Evolutionary conservation across 2,797 vertebrate species (phyloP).

Genomic region (Zonotrichia albicollis): DNA sequence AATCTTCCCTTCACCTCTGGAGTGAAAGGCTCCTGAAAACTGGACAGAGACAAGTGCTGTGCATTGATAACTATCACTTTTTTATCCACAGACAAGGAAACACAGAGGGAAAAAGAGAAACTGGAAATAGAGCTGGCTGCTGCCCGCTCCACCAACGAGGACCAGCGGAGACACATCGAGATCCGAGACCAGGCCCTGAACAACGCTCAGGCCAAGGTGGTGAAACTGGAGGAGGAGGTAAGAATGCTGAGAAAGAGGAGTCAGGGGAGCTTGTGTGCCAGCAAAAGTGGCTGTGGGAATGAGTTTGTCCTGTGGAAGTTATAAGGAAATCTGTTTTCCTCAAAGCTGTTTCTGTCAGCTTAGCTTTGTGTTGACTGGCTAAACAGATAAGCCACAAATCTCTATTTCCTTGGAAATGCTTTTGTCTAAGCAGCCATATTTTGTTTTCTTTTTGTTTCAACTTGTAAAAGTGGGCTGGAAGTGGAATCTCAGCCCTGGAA

Average conservation of each 20-base stretch:
- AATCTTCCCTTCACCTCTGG: background rate
- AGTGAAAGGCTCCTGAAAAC: background rate
- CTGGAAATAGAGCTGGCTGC: constrained; percentile 91
- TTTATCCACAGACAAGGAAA: constrained; percentile 88
- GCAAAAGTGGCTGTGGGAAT: background rate
- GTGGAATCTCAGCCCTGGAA: constrained; percentile 1
- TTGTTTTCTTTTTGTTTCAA: constrained; percentile 4
- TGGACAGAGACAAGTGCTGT: background rate
- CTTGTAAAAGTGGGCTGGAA: constrained; percentile 20
- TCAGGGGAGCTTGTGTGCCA: background rate
- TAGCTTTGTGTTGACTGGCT: constrained; percentile 15
- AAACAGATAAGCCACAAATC: constrained; percentile 34
- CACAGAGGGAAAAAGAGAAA: constrained; percentile 92
- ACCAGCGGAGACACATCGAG: constrained; percentile 96
- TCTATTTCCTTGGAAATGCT: constrained; percentile 21
- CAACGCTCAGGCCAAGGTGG: constrained; percentile 96
- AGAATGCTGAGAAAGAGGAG: constrained; percentile 7
- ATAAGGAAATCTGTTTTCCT: background rate
- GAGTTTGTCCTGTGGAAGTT: background rate
- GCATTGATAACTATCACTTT: background rate
- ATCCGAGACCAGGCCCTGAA: constrained; percentile 97
- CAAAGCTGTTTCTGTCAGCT: background rate
- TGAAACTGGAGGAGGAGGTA: constrained; percentile 98
- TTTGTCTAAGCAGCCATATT: background rate
- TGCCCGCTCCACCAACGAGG: constrained; percentile 90